Conservation (phyloP, 2,888 invertebrate genomes). For the Yponomeuta plumbellus region DNA sequence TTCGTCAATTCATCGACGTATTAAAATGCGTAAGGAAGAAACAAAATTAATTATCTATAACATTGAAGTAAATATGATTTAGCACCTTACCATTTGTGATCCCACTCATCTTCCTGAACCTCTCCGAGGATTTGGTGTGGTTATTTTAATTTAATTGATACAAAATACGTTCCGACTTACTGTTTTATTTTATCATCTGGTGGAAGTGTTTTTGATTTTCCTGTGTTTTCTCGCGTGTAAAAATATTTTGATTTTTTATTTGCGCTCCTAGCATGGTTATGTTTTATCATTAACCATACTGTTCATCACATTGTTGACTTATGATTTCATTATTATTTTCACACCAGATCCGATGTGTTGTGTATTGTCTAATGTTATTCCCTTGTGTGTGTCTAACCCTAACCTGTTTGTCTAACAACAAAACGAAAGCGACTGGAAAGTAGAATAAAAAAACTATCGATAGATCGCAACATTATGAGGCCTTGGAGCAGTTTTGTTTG, state of each 20-base stretch:
- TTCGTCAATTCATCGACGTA: conserved; percentile 64
- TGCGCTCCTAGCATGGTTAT: conserved; percentile 70
- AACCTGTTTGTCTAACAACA: conserved; percentile 71
- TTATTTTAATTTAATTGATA: conserved; percentile 64
- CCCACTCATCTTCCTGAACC: conserved; percentile 71
- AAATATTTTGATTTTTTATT: conserved; percentile 54
- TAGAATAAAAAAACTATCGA: conserved; percentile 35
- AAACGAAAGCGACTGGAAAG: conserved; percentile 61
- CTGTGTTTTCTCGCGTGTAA: conserved; percentile 67
- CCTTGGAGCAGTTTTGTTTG: conserved; percentile 71
- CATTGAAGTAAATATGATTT: conserved; percentile 59
- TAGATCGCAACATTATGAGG: conserved; percentile 60
- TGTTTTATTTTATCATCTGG: conserved; percentile 69
- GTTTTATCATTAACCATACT: conserved; percentile 42
- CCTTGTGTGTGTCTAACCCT: conserved; percentile 92
- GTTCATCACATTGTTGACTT: conserved; percentile 37
- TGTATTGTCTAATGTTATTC: conserved; percentile 94
- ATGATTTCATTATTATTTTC: conserved; percentile 58
- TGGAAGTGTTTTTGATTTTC: conserved; percentile 76
- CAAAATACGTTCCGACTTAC: conserved; percentile 53
- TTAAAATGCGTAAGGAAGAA: conserved; percentile 54
- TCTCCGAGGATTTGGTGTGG: conserved; percentile 76
- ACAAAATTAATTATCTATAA: conserved; percentile 46
- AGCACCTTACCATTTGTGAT: conserved; percentile 65
- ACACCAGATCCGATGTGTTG: conserved; percentile 80